Conservation (phyloP, 2,113 vertebrate genomes). For the Danionella cerebrum region DNA sequence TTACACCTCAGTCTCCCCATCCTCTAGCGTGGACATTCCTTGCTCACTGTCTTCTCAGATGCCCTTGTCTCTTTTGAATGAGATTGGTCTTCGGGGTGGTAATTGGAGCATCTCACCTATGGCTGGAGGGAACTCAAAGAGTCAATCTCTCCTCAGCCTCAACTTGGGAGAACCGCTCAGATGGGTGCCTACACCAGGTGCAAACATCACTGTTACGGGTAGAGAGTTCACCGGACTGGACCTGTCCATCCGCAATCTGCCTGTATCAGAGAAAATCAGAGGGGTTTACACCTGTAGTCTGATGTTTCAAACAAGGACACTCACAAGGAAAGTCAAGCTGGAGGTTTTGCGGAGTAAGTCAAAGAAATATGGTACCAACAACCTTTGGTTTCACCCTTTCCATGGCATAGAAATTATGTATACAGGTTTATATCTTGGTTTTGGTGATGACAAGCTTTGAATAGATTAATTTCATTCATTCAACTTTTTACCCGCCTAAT, state of each 20-base stretch:
- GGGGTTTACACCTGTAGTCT: slow-evolving; percentile 51
- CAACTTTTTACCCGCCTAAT: too few species aligned
- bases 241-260: slow-evolving; percentile 23
- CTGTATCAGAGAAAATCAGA: not conserved
- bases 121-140: too few species aligned
- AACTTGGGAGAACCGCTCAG: accelerated
- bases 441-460: too few species aligned
- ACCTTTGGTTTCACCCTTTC: too few species aligned
- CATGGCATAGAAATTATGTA: too few species aligned
- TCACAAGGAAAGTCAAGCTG: slow-evolving; percentile 29
- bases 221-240: not conserved
- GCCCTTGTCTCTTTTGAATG: slow-evolving; percentile 35
- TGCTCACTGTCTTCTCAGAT: slow-evolving; percentile 37
- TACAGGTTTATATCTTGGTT: too few species aligned
- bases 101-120: slow-evolving; percentile 49
- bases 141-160: slow-evolving; percentile 23
- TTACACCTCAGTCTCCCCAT: slow-evolving; percentile 39
- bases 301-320: not conserved
- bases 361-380: too few species aligned
- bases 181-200: not conserved
- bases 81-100: not conserved
- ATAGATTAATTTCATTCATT: too few species aligned
- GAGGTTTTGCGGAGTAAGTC: slow-evolving; percentile 58
- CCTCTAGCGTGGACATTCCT: slow-evolving; percentile 26
- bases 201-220: accelerated